Evolutionary conservation across 2,113 vertebrate species (phyloP).

Genomic region (Nothocercus julius): DNA sequence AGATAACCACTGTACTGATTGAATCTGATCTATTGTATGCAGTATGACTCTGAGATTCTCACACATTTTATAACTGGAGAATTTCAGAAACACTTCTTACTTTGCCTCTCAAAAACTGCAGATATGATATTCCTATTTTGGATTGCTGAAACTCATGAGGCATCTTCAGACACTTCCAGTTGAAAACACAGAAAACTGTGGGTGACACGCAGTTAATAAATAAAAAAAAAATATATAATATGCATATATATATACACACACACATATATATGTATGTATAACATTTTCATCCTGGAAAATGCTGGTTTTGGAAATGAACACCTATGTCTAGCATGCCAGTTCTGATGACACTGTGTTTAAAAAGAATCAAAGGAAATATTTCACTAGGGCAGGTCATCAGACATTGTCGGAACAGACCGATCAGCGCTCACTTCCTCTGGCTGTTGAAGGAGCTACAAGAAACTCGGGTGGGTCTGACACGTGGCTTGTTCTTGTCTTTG

Average conservation of each 20-base stretch:
- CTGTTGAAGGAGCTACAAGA: neutral
- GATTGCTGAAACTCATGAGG: neutral
- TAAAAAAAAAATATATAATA: too few relatives aligned
- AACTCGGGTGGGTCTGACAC: neutral
- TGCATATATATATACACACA: too few relatives aligned
- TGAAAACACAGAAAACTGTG: neutral
- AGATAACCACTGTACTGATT: neutral
- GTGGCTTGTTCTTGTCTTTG: neutral
- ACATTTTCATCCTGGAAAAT: neutral
- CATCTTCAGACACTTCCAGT: neutral
- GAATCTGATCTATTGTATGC: neutral
- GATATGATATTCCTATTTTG: neutral
- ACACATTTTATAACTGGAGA: neutral
- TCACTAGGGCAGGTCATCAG: neutral
- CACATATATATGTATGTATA: too few relatives aligned
- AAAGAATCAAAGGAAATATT: neutral
- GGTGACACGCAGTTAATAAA: neutral
- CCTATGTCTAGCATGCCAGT: rapidly evolving
- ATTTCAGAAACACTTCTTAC: neutral
- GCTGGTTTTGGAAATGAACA: rapidly evolving
- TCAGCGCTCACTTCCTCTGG: rapidly evolving
- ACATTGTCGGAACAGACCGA: neutral
- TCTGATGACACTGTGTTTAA: neutral
- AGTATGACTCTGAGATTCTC: neutral
- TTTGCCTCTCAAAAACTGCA: neutral